phyloP scores from a whole-genome alignment of 2,113 vertebrate species.

The Grammomys surdaster region DNA sequence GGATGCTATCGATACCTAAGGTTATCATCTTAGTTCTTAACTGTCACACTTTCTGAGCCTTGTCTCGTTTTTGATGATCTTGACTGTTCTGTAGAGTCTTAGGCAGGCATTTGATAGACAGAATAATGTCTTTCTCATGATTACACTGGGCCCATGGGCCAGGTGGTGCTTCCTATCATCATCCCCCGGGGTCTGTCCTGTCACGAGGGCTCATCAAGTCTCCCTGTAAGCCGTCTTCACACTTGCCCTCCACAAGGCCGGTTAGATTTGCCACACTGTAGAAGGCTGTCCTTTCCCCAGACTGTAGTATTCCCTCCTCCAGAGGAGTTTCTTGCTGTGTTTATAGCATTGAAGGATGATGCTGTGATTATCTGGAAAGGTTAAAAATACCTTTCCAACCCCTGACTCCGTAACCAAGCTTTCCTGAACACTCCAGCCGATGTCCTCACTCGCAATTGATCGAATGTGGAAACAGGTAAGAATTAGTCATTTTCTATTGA shows the following conservation, averaged over 20 bases:
- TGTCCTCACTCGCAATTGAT: neutral
- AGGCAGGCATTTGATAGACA: neutral
- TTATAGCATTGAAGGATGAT: slow-evolving; percentile 25
- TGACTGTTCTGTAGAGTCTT: neutral
- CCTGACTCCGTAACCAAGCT: neutral
- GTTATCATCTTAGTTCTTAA: neutral
- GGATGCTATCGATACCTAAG: neutral
- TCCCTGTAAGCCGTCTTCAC: neutral
- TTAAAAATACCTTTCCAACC: slow-evolving; percentile 32
- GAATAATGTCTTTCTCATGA: neutral
- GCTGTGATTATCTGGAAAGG: slow-evolving; percentile 32
- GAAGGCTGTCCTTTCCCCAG: neutral
- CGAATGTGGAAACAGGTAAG: slow-evolving; percentile 8
- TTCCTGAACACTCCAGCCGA: slow-evolving; percentile 22
- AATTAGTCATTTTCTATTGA: slow-evolving; percentile 20
- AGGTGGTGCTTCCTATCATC: neutral
- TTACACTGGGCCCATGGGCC: neutral
- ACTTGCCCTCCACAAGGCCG: neutral
- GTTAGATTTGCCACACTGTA: neutral
- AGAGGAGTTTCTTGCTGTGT: slow-evolving; percentile 1
- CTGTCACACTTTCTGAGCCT: slow-evolving; percentile 29
- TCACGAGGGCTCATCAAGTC: neutral
- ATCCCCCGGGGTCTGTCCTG: neutral
- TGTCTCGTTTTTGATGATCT: slow-evolving; percentile 2
- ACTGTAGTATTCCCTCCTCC: neutral